These are phyloP conservation scores for Micromys minutus DNA, from an alignment of 2,113 vertebrate genomes.

Conservation along the genomic window DNA sequence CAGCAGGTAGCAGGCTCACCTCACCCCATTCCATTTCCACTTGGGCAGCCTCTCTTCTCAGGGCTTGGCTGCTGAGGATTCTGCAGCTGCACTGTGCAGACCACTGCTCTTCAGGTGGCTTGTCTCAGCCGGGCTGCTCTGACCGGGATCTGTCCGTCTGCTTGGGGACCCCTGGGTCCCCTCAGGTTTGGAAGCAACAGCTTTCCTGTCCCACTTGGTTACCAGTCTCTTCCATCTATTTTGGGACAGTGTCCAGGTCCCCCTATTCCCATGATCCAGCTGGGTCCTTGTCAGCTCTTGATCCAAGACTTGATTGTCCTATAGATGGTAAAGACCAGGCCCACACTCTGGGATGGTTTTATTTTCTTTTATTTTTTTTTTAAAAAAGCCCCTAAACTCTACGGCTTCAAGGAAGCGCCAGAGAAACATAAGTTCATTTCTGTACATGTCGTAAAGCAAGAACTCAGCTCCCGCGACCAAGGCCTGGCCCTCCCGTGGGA, in stretches of 20 bases:
- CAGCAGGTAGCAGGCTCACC: neutral
- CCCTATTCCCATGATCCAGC: too few species aligned
- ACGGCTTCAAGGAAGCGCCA: slow-evolving; percentile 86
- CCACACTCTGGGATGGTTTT: slow-evolving; percentile 56
- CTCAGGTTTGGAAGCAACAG: neutral
- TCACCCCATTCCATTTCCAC: neutral
- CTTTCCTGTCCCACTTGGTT: too few species aligned
- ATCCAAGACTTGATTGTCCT: too few species aligned
- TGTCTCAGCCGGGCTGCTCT: neutral
- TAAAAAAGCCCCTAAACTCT: slow-evolving; percentile 85
- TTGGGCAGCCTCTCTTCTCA: neutral
- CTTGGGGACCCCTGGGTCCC: neutral
- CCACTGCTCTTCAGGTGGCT: neutral
- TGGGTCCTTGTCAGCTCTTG: neutral
- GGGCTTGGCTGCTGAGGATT: neutral
- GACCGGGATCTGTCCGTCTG: neutral
- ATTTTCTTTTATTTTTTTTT: slow-evolving; percentile 72
- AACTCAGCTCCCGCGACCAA: slow-evolving; percentile 63
- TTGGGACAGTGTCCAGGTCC: neutral
- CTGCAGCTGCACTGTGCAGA: neutral
- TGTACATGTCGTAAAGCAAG: slow-evolving; percentile 83
- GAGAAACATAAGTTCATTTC: slow-evolving; percentile 80
- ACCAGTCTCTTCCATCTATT: neutral
- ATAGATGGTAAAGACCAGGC: neutral
- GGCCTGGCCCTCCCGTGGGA: neutral